Evolutionary conservation across 1,140 invertebrate genomes (phyloP), one percentile per base, ranked within the genome.

Genomic region (Akabosia matsudoensis): DNA sequence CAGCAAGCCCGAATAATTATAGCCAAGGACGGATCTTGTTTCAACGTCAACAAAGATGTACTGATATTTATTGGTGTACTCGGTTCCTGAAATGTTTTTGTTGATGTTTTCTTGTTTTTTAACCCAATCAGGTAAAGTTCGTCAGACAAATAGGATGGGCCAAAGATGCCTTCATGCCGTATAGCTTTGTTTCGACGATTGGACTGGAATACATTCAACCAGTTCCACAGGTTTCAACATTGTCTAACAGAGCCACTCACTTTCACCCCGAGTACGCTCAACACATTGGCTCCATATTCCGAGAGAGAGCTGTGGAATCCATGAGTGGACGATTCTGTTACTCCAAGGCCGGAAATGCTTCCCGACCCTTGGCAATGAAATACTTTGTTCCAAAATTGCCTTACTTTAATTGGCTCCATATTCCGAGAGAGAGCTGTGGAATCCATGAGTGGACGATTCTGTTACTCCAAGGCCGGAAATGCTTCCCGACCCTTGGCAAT

Each of bases 181-280:
- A 76, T 37, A 30, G 61, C 24, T 76, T 76, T 61, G 70, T 37
- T 0, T 26, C 18, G 18, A 72, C 67, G 14, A 3, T 51, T 51
- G 75, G 75, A 16, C 61, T 73, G 24, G 75, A 76, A 26, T 76
- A 76, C 33, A 18, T 76, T 16, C 75, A 76, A 73, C 10, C 51
- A 2, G 10, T 76, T 3, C 51, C 51, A 33, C 52, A 51, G 64
- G 34, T 1, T 70, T 51, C 37, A 70, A 72, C 30, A 37, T 33
- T 54, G 54, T 33, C 33, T 7, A 14, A 18, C 73, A 33, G 1
- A 33, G 61, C 61, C 10, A 67, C 75, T 18, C 51, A 72, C 61
- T 76, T 54, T 61, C 70, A 73, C 37, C 70, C 75, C 1, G 70
- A 30, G 1, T 76, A 76, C 37, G 24, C 10, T 18, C 70, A 72